Evolutionary conservation across 92 coral and sea anemone genomes (phyloP).

Genomic region (Porites cylindrica): DNA sequence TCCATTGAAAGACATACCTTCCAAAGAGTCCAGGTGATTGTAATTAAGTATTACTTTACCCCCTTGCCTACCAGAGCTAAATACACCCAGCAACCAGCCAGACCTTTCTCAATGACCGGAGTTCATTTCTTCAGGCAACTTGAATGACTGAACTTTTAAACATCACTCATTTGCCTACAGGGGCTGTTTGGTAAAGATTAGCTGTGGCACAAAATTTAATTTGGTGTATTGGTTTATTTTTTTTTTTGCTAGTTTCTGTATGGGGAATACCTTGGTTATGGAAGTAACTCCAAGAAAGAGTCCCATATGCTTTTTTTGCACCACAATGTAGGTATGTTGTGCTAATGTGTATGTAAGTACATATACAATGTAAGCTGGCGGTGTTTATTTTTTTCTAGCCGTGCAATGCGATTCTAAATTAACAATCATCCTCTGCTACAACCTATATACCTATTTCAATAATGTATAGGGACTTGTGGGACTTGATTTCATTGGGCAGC

Average conservation of each 20-base stretch:
- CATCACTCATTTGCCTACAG: no score
- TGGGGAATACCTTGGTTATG: conserved; percentile 89
- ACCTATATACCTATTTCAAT: no score
- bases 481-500: no score
- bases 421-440: no score
- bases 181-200: no score
- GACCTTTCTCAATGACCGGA: no score
- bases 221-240: background rate
- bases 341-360: background rate
- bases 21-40: conserved; percentile 89
- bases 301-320: conserved; percentile 97
- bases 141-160: no score
- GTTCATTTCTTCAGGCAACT: no score
- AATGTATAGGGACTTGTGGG: no score
- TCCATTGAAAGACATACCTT: conserved; percentile 86
- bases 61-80: no score
- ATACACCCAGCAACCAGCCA: no score
- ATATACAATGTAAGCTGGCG: background rate
- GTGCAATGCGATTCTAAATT: no score
- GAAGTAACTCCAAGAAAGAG: conserved; percentile 85
- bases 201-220: background rate
- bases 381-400: background rate
- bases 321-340: conserved; percentile 84
- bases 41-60: background rate
- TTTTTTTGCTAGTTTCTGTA: conserved; percentile 78